These are phyloP conservation scores for Lymantria monacha DNA, from an alignment of 2,888 invertebrate genomes.

Conservation along the genomic window DNA sequence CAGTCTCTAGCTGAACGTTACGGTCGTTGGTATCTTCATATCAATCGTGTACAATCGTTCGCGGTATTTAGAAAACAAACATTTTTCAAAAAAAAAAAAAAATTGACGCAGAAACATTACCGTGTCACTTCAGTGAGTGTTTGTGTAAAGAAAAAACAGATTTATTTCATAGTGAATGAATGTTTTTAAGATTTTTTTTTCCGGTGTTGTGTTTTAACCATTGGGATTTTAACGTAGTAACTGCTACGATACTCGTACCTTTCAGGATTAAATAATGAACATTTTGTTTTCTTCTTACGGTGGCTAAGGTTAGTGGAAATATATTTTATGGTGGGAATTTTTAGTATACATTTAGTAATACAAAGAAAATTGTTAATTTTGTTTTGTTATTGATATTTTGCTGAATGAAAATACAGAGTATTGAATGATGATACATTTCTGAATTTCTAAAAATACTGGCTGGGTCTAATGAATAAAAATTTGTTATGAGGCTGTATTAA, in stretches of 20 bases:
- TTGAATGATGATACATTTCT: neutral
- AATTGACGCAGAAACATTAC: conserved; percentile 20
- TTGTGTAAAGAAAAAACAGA: conserved; percentile 8
- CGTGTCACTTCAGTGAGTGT: conserved; percentile 24
- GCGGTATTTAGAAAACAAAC: conserved; percentile 53
- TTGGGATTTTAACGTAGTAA: conserved; percentile 31
- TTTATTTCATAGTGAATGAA: conserved; percentile 18
- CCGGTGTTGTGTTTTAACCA: conserved; percentile 31
- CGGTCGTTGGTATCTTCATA: conserved; percentile 21
- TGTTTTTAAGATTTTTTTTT: conserved; percentile 20
- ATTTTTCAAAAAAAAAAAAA: conserved; percentile 24
- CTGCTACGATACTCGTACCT: conserved; percentile 25
- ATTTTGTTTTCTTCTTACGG: conserved; percentile 37
- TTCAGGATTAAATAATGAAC: conserved; percentile 39
- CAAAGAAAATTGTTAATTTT: conserved; percentile 4
- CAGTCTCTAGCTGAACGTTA: conserved; percentile 64
- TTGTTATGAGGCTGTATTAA: too few relatives aligned
- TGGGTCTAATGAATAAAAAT: too few relatives aligned
- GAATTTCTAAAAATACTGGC: too few relatives aligned
- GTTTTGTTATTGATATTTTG: conserved; percentile 6
- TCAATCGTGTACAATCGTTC: conserved; percentile 27
- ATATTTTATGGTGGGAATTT: conserved; percentile 11
- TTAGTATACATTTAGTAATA: conserved; percentile 3
- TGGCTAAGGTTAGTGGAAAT: conserved; percentile 30
- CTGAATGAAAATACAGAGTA: neutral